phyloP scores from a whole-genome alignment of 2,797 vertebrate genomes.

The Poeciliopsis presidionis region DNA sequence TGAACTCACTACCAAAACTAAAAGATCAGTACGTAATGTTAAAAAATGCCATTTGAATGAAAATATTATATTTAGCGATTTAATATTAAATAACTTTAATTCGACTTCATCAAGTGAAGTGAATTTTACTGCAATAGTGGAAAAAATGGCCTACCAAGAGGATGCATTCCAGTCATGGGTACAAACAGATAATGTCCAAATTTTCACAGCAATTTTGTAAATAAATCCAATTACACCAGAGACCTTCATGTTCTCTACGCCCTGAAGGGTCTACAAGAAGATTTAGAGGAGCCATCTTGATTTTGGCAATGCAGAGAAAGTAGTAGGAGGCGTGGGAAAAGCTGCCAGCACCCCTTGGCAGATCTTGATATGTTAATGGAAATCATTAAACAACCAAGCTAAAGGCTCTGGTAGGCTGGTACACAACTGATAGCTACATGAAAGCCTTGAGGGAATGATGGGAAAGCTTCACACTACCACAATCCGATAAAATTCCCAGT shows the following conservation, averaged over 20 bases:
- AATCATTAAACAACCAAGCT: conserved; percentile 73
- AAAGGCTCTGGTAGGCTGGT: conserved; percentile 61
- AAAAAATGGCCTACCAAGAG: conserved; percentile 41
- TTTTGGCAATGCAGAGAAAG: conserved; percentile 70
- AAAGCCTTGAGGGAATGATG: conserved; percentile 73
- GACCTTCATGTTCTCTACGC: conserved; percentile 71
- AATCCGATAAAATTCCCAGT: conserved; percentile 58
- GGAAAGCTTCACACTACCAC: conserved; percentile 73
- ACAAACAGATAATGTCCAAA: conserved; percentile 80
- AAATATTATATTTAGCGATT: conserved; percentile 61
- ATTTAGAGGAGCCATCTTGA: conserved; percentile 67
- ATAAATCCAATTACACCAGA: conserved; percentile 77
- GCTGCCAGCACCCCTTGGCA: conserved; percentile 52
- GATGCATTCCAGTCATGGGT: conserved; percentile 83
- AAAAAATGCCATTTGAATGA: conserved; percentile 33
- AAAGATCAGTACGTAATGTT: conserved; percentile 36
- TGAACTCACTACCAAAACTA: conserved; percentile 35
- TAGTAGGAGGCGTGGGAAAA: conserved; percentile 66
- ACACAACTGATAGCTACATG: conserved; percentile 57
- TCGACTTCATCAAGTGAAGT: conserved; percentile 42
- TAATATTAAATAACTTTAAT: conserved; percentile 56
- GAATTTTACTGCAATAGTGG: conserved; percentile 47
- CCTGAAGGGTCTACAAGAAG: conserved; percentile 49
- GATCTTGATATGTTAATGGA: conserved; percentile 81
- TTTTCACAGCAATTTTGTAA: conserved; percentile 76